These are phyloP conservation scores for Eretmocerus hayati DNA, from an alignment of 2,888 invertebrate species.

Conservation along the genomic window DNA sequence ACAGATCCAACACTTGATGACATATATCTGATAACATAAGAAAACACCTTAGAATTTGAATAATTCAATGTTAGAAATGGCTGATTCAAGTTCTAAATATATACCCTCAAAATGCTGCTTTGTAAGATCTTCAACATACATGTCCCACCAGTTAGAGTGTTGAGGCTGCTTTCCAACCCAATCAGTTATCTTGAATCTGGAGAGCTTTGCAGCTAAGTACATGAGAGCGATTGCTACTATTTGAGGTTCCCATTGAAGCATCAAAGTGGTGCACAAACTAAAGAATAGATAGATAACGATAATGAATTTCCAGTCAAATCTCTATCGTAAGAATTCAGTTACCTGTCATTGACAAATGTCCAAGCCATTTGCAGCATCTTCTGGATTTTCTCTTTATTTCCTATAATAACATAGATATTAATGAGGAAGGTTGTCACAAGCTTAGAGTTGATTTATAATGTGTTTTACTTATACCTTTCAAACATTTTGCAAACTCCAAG, in stretches of 20 bases:
- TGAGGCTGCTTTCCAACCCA: constrained; percentile 73
- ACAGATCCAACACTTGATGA: constrained; percentile 88
- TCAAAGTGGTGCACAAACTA: constrained; percentile 89
- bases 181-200: constrained; percentile 87
- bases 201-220: constrained; percentile 93
- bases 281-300: too few relatives aligned
- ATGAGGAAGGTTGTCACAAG: neutral
- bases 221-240: constrained; percentile 94
- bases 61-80: neutral
- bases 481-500: constrained; percentile 88
- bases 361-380: constrained; percentile 99
- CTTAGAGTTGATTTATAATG: neutral
- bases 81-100: neutral
- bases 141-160: constrained; percentile 94
- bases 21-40: constrained; percentile 66
- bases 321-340: constrained; percentile 5
- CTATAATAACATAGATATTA: too few relatives aligned
- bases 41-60: neutral
- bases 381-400: constrained; percentile 83
- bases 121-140: constrained; percentile 91
- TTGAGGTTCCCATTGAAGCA: constrained; percentile 97
- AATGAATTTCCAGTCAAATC: too few relatives aligned
- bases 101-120: constrained; percentile 82
- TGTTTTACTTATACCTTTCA: constrained; percentile 77
- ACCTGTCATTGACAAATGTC: constrained; percentile 98